Percentiles rank a stretch among this genome's conserved stretches.
These are phyloP conservation scores for Pipistrellus nathusii DNA, from an alignment of 2,797 vertebrate genomes.

Conservation along the genomic window DNA sequence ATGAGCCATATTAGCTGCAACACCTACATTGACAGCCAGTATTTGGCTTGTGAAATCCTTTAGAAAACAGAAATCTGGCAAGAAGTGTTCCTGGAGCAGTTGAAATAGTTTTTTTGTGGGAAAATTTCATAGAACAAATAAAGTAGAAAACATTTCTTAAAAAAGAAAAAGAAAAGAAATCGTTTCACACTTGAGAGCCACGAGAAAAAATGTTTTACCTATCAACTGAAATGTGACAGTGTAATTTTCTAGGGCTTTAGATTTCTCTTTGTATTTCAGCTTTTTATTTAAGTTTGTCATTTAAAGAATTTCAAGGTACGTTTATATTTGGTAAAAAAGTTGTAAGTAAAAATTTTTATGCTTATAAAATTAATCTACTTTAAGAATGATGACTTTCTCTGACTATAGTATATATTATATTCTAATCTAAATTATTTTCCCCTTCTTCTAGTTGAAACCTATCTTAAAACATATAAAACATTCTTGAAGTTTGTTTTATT, in stretches of 20 bases:
- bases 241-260: slow-evolving; percentile 9
- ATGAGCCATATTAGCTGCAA: slow-evolving; percentile 61
- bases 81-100: slow-evolving; percentile 46
- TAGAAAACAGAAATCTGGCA: slow-evolving; percentile 63
- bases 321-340: slow-evolving; percentile 54
- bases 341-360: background rate
- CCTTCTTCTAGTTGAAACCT: slow-evolving; percentile 37
- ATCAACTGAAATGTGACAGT: background rate
- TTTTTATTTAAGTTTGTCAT: slow-evolving; percentile 20
- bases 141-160: slow-evolving; percentile 12
- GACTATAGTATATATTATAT: slow-evolving; percentile 1
- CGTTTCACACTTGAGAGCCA: slow-evolving; percentile 1
- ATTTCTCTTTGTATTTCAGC: slow-evolving; percentile 2
- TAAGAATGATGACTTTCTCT: slow-evolving; percentile 44
- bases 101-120: slow-evolving; percentile 27
- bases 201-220: slow-evolving; percentile 1
- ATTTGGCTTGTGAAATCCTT: slow-evolving; percentile 61
- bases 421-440: slow-evolving; percentile 35
- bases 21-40: slow-evolving; percentile 67
- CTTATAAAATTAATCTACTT: slow-evolving; percentile 20
- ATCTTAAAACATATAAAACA: background rate
- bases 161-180: background rate
- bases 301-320: slow-evolving; percentile 44
- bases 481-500: background rate
- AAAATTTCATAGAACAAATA: background rate